Percentiles rank a stretch among this genome's conserved stretches.
Evolutionary conservation across 1,140 invertebrate genomes (phyloP).

Genomic region (Pseudomyrmex cubaensis): DNA sequence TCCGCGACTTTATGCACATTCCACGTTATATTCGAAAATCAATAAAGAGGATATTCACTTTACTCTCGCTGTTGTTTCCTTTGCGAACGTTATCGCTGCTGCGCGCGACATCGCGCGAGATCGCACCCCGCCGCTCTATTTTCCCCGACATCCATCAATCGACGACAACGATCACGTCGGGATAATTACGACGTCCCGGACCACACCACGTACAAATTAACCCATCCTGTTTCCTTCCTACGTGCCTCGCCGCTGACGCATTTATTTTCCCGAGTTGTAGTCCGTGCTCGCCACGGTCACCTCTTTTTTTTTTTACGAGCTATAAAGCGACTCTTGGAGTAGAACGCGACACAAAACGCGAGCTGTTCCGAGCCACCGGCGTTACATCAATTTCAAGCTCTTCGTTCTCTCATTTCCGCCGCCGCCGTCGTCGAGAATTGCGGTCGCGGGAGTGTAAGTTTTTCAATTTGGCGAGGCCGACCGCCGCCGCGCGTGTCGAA

Average conservation of each 20-base stretch:
- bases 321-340: slow-evolving; percentile 37
- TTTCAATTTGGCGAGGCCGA: slow-evolving; percentile 47
- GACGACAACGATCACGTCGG: slow-evolving; percentile 34
- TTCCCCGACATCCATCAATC: slow-evolving; percentile 49
- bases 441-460: slow-evolving; percentile 37
- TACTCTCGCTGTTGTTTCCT: neutral
- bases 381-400: slow-evolving; percentile 47
- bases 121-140: neutral
- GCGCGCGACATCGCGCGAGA: neutral
- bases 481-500: neutral
- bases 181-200: slow-evolving; percentile 59
- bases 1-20: neutral
- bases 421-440: slow-evolving; percentile 25
- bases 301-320: slow-evolving; percentile 41
- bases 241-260: slow-evolving; percentile 39
- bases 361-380: slow-evolving; percentile 31
- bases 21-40: slow-evolving; percentile 15
- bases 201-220: slow-evolving; percentile 37
- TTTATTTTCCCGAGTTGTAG: slow-evolving; percentile 50
- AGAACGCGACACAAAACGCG: slow-evolving; percentile 44
- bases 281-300: neutral
- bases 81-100: neutral
- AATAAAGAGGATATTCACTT: slow-evolving; percentile 25
- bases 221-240: slow-evolving; percentile 37
- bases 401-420: slow-evolving; percentile 46